Conservation (phyloP, 2,888 invertebrate genomes). For the Junonia oenone region DNA sequence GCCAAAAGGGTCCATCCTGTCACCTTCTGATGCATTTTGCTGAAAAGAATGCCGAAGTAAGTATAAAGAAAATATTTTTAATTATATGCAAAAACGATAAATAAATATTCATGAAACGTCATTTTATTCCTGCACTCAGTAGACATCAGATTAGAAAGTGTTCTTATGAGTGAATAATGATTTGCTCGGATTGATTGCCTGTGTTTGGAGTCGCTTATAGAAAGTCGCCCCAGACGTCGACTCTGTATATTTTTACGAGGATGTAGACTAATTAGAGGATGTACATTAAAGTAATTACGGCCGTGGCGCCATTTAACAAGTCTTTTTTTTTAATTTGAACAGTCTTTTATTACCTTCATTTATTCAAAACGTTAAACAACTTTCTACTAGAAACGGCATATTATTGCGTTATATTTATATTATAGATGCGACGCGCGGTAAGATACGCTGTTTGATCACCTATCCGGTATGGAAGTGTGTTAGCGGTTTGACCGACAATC, state of each 20-base stretch:
- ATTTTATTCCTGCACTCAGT: conserved; percentile 34
- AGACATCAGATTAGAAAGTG: conserved; percentile 71
- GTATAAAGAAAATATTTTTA: conserved; percentile 37
- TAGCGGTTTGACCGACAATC: conserved; percentile 46
- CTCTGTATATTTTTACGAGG: conserved; percentile 55
- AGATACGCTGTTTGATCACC: conserved; percentile 29
- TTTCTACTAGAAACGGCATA: conserved; percentile 23
- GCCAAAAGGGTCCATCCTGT: conserved; percentile 85
- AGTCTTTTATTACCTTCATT: conserved; percentile 1
- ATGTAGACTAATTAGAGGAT: conserved; percentile 58
- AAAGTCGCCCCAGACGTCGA: conserved; percentile 61
- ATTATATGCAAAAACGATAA: conserved; percentile 40
- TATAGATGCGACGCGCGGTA: conserved; percentile 22
- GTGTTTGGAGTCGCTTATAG: conserved; percentile 62
- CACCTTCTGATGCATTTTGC: conserved; percentile 82
- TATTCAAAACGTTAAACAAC: conserved; percentile 10
- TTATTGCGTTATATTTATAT: conserved; percentile 24
- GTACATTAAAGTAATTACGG: conserved; percentile 39
- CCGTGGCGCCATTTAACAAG: conserved; percentile 15
- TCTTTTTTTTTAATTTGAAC: not conserved
- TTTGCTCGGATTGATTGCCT: conserved; percentile 70
- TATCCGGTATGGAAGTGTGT: conserved; percentile 56
- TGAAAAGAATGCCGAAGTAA: conserved; percentile 22
- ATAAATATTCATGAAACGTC: conserved; percentile 32
- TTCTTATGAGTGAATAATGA: conserved; percentile 61